These are phyloP conservation scores for Muntiacus reevesi DNA, from an alignment of 2,113 vertebrate genomes.

Conservation along the genomic window DNA sequence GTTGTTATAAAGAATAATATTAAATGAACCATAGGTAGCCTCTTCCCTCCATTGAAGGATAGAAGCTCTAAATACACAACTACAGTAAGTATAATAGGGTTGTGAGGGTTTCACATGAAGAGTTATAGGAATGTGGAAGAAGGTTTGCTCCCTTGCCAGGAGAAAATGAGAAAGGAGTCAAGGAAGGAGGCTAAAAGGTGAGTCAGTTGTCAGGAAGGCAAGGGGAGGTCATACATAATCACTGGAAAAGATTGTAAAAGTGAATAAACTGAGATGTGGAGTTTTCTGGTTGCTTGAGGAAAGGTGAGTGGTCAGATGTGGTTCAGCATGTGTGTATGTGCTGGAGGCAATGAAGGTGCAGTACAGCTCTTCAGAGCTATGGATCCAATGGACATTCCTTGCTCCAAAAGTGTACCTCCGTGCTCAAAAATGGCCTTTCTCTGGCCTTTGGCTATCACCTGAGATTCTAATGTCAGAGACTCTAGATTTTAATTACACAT, in stretches of 20 bases:
- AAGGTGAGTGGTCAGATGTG: not conserved
- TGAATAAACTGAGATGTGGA: not conserved
- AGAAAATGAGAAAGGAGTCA: not conserved
- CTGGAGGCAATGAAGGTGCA: not conserved
- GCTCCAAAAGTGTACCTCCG: slow-evolving; percentile 44
- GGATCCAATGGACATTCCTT: not conserved
- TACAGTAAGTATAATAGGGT: not conserved
- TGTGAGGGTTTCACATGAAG: not conserved
- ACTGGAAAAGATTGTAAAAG: not conserved
- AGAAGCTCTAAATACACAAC: not conserved
- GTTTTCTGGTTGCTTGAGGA: not conserved
- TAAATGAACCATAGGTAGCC: not conserved
- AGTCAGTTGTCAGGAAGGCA: not conserved
- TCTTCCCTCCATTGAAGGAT: not conserved
- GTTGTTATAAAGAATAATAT: not conserved
- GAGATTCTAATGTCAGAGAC: not conserved
- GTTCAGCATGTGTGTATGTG: not conserved
- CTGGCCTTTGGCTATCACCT: slow-evolving; percentile 59
- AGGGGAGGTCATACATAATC: not conserved
- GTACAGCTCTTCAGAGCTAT: not conserved
- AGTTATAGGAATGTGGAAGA: not conserved
- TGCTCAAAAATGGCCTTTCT: slow-evolving; percentile 72
- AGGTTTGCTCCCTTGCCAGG: not conserved
- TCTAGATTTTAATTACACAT: not conserved
- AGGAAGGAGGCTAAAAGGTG: not conserved